Evolutionary conservation across 2,113 vertebrate genomes (phyloP).

Genomic region (Alligator sinensis): DNA sequence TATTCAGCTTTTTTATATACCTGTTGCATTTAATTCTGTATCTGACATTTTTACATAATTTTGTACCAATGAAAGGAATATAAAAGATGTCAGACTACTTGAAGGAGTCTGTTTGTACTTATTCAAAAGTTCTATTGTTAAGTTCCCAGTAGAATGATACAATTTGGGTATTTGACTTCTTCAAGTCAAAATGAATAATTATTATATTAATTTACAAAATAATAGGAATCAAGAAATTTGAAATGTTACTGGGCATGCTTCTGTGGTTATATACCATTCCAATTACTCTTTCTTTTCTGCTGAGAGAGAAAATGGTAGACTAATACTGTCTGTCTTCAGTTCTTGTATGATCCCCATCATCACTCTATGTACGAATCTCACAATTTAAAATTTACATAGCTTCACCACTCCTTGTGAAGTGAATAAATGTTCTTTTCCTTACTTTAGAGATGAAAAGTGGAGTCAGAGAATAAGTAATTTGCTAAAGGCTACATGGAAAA

Average conservation of each 20-base stretch:
- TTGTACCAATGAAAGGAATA: background rate
- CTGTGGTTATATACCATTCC: background rate
- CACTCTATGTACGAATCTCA: background rate
- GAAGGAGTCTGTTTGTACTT: background rate
- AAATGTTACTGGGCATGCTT: background rate
- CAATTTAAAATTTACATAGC: background rate
- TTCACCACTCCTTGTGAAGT: background rate
- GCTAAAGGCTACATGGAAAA: no score
- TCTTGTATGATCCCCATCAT: no score
- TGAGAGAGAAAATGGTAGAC: background rate
- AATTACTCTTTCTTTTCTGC: background rate
- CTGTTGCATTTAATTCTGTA: background rate
- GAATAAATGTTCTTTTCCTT: background rate
- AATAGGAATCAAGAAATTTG: background rate
- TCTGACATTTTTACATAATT: background rate
- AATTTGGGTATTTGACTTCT: background rate
- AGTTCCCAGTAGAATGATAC: background rate
- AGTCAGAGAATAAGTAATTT: background rate
- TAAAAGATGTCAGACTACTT: background rate
- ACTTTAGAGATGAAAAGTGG: no score
- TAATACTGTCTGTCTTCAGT: no score
- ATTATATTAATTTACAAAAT: background rate
- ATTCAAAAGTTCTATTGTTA: background rate
- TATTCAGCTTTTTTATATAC: background rate
- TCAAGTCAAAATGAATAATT: background rate